phyloP scores from a whole-genome alignment of 1,140 invertebrate species.

The Bombus soroeensis region DNA sequence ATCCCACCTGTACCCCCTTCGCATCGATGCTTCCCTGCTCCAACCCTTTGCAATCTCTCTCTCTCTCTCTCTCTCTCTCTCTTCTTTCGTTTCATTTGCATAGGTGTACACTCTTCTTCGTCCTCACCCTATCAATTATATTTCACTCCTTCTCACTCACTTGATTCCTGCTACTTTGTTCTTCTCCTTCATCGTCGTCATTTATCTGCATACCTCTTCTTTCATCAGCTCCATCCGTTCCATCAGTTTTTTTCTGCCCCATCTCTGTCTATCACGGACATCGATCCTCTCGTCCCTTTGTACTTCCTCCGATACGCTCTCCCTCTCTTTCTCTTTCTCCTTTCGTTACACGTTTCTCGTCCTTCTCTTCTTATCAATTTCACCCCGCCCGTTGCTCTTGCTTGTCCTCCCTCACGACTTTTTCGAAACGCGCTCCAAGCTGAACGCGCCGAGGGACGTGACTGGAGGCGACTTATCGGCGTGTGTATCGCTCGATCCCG shows the following conservation, averaged over 20 bases:
- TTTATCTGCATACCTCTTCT: slow-evolving; percentile 6
- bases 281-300: slow-evolving; percentile 30
- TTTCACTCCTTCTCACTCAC: slow-evolving; percentile 31
- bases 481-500: slow-evolving; percentile 10
- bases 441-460: slow-evolving; percentile 12
- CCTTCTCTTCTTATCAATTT: slow-evolving; percentile 11
- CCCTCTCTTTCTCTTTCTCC: not conserved
- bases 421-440: slow-evolving; percentile 25
- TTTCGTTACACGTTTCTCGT: not conserved
- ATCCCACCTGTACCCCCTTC: not conserved
- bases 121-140: slow-evolving; percentile 40
- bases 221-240: not conserved
- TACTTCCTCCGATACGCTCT: not conserved
- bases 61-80: not conserved
- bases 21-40: not conserved
- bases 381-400: too few species aligned
- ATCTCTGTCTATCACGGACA: slow-evolving; percentile 7
- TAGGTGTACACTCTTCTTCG: not conserved
- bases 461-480: slow-evolving; percentile 24
- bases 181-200: slow-evolving; percentile 12
- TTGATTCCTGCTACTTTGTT: slow-evolving; percentile 25
- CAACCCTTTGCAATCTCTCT: too few species aligned
- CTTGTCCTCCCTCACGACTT: not conserved
- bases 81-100: slow-evolving; percentile 18
- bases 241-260: slow-evolving; percentile 1